Evolutionary conservation across 2,888 invertebrate genomes (phyloP).

Genomic region (Melanophora roralis): DNA sequence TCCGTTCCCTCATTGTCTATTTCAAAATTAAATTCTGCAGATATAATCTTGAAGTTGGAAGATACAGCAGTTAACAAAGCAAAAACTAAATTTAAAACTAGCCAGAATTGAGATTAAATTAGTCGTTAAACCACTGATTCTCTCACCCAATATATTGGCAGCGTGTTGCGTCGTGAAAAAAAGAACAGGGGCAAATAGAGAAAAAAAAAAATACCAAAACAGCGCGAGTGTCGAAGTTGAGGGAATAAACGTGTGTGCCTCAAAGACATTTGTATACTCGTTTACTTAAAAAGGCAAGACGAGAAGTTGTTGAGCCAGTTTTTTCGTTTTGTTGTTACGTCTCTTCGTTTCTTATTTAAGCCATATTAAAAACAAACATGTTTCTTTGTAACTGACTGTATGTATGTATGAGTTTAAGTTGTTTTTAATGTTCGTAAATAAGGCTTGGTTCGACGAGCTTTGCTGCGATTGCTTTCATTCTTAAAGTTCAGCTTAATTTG

Average conservation of each 20-base stretch:
- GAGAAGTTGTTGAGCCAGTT: constrained; percentile 73
- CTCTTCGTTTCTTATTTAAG: constrained; percentile 32
- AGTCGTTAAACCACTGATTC: no score
- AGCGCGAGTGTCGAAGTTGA: background rate
- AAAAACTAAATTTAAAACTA: no score
- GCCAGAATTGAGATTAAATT: no score
- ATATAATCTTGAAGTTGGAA: no score
- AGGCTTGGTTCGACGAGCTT: constrained; percentile 25
- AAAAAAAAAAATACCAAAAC: background rate
- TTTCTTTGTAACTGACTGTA: constrained; percentile 3
- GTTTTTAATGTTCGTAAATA: constrained; percentile 7
- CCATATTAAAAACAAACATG: constrained; percentile 55
- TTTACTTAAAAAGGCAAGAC: constrained; percentile 66
- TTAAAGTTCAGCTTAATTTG: constrained; percentile 46
- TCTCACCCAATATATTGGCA: no score
- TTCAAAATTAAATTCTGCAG: no score
- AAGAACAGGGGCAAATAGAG: background rate
- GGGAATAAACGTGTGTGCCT: constrained; percentile 2
- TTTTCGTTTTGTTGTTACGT: constrained; percentile 52
- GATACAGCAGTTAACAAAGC: no score
- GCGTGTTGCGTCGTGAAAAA: no score
- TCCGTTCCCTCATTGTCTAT: no score
- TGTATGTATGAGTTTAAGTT: background rate
- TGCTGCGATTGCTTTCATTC: constrained; percentile 35
- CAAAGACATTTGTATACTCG: constrained; percentile 15